Evolutionary conservation across 2,113 vertebrate species (phyloP).

Genomic region (Phrynosoma platyrhinos): DNA sequence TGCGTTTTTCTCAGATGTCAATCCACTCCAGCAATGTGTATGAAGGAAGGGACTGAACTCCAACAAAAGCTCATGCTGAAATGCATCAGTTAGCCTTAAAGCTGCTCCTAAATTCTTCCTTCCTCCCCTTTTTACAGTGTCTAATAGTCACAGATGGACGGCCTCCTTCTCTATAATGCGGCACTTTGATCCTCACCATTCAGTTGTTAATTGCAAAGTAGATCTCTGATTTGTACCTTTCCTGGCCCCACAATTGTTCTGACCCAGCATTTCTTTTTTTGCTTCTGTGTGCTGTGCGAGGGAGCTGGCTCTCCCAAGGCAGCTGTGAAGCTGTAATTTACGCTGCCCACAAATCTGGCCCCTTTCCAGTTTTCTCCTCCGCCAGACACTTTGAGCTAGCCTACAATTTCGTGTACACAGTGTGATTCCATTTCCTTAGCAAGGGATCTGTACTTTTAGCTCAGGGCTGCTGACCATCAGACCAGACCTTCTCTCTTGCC

Average conservation of each 20-base stretch:
- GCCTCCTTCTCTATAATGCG: too few relatives aligned
- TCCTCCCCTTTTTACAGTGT: too few relatives aligned
- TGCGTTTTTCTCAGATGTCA: too few relatives aligned
- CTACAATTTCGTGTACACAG: not conserved
- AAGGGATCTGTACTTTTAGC: not conserved
- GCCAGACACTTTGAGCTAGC: not conserved
- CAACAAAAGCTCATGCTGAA: too few relatives aligned
- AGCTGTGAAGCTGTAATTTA: conserved; percentile 3
- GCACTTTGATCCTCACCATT: too few relatives aligned
- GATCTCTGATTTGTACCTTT: not conserved
- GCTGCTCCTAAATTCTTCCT: too few relatives aligned
- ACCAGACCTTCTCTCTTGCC: not conserved
- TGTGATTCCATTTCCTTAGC: not conserved
- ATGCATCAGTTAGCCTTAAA: too few relatives aligned
- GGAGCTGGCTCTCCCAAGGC: not conserved
- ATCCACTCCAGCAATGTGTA: too few relatives aligned
- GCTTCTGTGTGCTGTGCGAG: not conserved
- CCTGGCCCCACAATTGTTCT: not conserved
- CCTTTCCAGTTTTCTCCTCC: not conserved
- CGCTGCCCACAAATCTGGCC: conserved; percentile 8
- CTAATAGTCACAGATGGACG: too few relatives aligned
- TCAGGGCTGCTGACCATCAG: not conserved
- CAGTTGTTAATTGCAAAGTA: not conserved
- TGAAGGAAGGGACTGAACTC: too few relatives aligned
- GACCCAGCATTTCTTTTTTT: not conserved